Base-by-base conservation (phyloP, 2,113 vertebrate genomes). In the Sinocyclocheilus maitianheensis region DNA sequence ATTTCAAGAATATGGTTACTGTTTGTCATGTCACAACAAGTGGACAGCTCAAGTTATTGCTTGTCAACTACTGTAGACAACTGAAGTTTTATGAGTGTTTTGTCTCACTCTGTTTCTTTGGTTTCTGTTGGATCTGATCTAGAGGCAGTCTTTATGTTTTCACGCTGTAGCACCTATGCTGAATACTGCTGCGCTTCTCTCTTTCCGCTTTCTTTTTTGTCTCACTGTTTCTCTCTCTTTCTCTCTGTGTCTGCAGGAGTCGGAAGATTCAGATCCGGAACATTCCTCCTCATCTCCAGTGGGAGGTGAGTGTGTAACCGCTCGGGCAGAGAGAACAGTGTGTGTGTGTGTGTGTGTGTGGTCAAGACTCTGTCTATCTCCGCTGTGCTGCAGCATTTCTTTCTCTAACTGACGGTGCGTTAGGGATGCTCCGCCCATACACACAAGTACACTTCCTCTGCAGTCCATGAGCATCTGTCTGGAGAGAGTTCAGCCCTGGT, bases 231-330 rank as follows among this genome's bases (percentile, higher is more conserved):
- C 43, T 46, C 2, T 46, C 65, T 62, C 60, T 78, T 48, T 37
- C 30, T 46, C 14, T 85, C 53, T 48, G 67, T 63, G 60, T 83
- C 72, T 60, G 85, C 93, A 97, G 96, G 94, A 97, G 96, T 94
- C 96, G 96, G 81, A 96, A 95, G 92, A 95, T 97, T 89, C 96
- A 97, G 92, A 96, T 97, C 91, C 94, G 96, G 91, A 97, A 97
- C 90, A 97, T 97, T 85, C 96, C 96, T 1, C 96, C 96, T 65
- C 94, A 97, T 90, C 94, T 97, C 63, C 96, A 97, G 89, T 97
- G 96, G 96, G 96, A 97, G 95, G 96, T 97, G 93, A 95, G 96
- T 63, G 67, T 79, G 48, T 83, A 67, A 69, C 65, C 10, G 37
- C 48, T 82, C 48, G 6, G 69, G 37, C 24, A 62, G 18, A 4